These are phyloP conservation scores for Onychorhynchus coronatus DNA, from an alignment of 2,113 vertebrate species.

Conservation along the genomic window DNA sequence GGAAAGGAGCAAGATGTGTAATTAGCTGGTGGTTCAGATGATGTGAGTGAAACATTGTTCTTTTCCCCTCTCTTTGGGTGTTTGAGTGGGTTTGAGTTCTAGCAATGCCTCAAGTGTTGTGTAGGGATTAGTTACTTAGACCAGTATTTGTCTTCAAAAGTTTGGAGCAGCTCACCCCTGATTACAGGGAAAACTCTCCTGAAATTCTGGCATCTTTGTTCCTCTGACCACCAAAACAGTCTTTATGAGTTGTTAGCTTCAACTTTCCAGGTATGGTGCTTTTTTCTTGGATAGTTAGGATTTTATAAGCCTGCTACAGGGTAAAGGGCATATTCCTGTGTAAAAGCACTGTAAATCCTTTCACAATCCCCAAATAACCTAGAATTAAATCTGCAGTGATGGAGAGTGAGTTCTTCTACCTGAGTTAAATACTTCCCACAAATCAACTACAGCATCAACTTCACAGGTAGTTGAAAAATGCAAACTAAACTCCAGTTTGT, in stretches of 20 bases:
- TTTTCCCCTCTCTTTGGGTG: not conserved
- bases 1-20: not conserved
- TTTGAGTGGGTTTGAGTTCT: not conserved
- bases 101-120: accelerated
- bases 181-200: not conserved
- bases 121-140: not conserved
- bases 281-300: not conserved
- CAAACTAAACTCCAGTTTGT: not conserved
- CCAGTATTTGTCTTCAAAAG: not conserved
- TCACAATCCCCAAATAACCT: not conserved
- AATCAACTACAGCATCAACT: not conserved
- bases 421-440: not conserved
- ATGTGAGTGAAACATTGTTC: not conserved
- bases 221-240: not conserved
- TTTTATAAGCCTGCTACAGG: not conserved
- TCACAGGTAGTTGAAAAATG: not conserved
- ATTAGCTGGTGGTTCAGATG: not conserved
- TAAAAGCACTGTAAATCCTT: not conserved
- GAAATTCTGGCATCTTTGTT: not conserved
- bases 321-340: not conserved
- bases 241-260: not conserved
- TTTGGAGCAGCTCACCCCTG: not conserved
- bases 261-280: not conserved
- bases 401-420: not conserved
- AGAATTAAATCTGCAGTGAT: not conserved